phyloP scores from a whole-genome alignment of 2,888 invertebrate genomes.

The Aphrophora alni region DNA sequence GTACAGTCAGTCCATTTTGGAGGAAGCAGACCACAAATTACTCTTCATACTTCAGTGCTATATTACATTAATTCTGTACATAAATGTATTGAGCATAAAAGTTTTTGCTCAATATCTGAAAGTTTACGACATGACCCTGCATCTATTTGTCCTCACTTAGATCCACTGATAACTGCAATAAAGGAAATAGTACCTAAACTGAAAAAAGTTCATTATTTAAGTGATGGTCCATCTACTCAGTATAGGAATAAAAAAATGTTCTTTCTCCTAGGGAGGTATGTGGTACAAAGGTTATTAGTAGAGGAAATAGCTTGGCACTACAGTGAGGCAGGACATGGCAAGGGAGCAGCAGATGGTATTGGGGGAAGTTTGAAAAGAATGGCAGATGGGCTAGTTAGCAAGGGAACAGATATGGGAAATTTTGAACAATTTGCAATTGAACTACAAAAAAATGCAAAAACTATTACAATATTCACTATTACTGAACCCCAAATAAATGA shows the following conservation, averaged over 20 bases:
- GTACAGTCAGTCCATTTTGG: no score
- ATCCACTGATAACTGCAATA: slow-evolving; percentile 47
- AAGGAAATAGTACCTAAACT: slow-evolving; percentile 45
- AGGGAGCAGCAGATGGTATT: slow-evolving; percentile 54
- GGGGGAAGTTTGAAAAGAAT: slow-evolving; percentile 54
- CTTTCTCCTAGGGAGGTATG: slow-evolving; percentile 49
- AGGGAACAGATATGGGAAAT: background rate
- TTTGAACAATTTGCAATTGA: background rate
- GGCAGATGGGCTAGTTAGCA: slow-evolving; percentile 47
- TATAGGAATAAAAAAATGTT: slow-evolving; percentile 54
- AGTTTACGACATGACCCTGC: slow-evolving; percentile 51
- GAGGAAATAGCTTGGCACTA: slow-evolving; percentile 51
- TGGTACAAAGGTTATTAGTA: background rate
- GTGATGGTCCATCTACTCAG: slow-evolving; percentile 54
- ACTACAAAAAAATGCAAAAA: background rate
- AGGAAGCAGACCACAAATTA: background rate
- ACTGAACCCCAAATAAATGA: background rate
- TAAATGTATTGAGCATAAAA: slow-evolving; percentile 23
- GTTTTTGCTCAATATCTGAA: slow-evolving; percentile 52
- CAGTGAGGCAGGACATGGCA: slow-evolving; percentile 53
- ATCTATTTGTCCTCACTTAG: slow-evolving; percentile 52
- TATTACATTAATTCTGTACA: slow-evolving; percentile 3
- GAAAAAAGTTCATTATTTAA: slow-evolving; percentile 53
- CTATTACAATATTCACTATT: no score
- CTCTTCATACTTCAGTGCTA: slow-evolving; percentile 15